A percentile compares a stretch with the other conserved stretches of the same genome.
Conservation (phyloP, 2,797 vertebrate species). For the Gallirallus australis region DNA sequence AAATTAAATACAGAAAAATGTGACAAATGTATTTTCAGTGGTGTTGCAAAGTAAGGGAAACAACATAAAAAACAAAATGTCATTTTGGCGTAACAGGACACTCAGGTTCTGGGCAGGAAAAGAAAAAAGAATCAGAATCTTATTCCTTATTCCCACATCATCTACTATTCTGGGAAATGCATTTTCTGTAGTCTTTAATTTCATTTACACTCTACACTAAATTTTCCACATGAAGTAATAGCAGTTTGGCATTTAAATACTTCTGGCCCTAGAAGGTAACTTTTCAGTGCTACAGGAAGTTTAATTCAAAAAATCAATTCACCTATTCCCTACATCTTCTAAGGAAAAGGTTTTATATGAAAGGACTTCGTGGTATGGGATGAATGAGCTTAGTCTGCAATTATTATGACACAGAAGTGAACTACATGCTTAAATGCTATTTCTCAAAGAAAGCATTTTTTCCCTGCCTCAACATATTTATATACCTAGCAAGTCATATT, state of each 20-base stretch:
- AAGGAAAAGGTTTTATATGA: neutral
- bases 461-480: neutral
- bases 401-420: neutral
- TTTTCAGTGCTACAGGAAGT: neutral
- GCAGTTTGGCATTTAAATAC: neutral
- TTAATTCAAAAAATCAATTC: neutral
- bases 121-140: neutral
- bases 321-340: neutral
- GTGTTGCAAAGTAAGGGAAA: neutral
- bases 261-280: neutral
- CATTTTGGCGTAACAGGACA: neutral
- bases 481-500: neutral
- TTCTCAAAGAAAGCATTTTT: neutral
- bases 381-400: neutral
- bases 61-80: neutral
- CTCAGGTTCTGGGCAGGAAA: neutral
- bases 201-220: neutral
- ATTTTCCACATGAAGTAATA: neutral
- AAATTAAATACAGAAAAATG: neutral
- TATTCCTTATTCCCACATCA: neutral
- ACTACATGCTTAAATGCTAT: neutral
- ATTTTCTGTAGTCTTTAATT: neutral
- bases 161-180: neutral
- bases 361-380: neutral
- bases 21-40: neutral